These are phyloP conservation scores for Aleiodes alternator DNA, from an alignment of 2,888 invertebrate species.

Conservation along the genomic window DNA sequence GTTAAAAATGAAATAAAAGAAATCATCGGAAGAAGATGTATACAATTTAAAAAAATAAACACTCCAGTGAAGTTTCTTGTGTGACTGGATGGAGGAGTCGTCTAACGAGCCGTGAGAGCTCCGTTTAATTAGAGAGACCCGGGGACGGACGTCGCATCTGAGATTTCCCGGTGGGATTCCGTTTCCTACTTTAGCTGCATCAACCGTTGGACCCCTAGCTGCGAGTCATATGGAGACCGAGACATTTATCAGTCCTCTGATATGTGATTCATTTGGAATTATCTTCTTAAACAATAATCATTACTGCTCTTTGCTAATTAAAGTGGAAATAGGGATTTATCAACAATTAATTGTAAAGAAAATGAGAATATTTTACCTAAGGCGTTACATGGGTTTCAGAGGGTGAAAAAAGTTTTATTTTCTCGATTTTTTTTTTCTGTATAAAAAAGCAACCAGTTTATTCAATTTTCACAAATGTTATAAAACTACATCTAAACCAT, in stretches of 20 bases:
- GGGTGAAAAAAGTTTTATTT: too few relatives aligned
- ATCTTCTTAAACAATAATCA: background rate
- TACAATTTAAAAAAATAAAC: background rate
- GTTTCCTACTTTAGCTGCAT: background rate
- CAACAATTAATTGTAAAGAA: too few relatives aligned
- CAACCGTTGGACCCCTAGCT: background rate
- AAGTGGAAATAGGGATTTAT: too few relatives aligned
- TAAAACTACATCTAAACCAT: too few relatives aligned
- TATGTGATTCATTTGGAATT: slow-evolving; percentile 16
- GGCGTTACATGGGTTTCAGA: too few relatives aligned
- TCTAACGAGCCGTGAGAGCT: slow-evolving; percentile 24
- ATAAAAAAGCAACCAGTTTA: too few relatives aligned
- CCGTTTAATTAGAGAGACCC: slow-evolving; percentile 27
- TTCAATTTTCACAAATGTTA: too few relatives aligned
- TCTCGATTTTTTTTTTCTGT: too few relatives aligned
- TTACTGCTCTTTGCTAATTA: too few relatives aligned
- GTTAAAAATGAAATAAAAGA: background rate
- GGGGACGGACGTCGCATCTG: slow-evolving; percentile 19
- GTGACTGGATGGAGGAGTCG: slow-evolving; percentile 8
- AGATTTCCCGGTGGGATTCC: slow-evolving; percentile 14
- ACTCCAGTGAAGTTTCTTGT: slow-evolving; percentile 6
- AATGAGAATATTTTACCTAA: too few relatives aligned
- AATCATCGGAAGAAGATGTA: background rate
- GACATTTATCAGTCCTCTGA: slow-evolving; percentile 4
- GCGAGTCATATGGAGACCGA: background rate